phyloP scores from a whole-genome alignment of 2,888 invertebrate species.

The Hypercompe scribonia region DNA sequence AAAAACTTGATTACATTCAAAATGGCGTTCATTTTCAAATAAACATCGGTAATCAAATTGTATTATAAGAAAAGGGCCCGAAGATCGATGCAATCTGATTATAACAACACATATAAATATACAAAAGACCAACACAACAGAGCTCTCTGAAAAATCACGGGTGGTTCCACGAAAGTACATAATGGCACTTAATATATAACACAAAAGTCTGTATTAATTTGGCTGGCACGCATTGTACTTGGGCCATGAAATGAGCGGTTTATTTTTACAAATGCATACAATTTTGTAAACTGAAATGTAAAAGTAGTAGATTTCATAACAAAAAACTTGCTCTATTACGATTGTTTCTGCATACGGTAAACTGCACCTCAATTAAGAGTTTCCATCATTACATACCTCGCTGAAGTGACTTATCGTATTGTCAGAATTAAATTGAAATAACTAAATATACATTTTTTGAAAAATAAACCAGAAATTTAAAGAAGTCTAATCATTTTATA shows the following conservation, averaged over 20 bases:
- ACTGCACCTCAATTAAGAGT: too few species aligned
- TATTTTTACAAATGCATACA: not conserved
- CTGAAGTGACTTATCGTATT: too few species aligned
- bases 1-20: constrained; percentile 23
- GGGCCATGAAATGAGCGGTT: constrained; percentile 10
- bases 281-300: too few species aligned
- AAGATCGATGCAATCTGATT: constrained; percentile 41
- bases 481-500: too few species aligned
- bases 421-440: too few species aligned
- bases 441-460: too few species aligned
- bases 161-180: constrained; percentile 42
- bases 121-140: constrained; percentile 49
- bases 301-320: too few species aligned
- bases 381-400: too few species aligned
- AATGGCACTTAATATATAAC: constrained; percentile 63
- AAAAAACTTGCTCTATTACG: too few species aligned
- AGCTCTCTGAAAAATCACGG: constrained; percentile 49
- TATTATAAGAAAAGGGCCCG: constrained; percentile 27
- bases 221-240: constrained; percentile 41
- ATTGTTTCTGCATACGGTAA: too few species aligned
- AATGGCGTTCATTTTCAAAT: constrained; percentile 25
- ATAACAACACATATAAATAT: constrained; percentile 5
- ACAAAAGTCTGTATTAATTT: constrained; percentile 60
- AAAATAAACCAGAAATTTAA: too few species aligned
- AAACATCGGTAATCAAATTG: constrained; percentile 39